Conservation (phyloP, 2,797 vertebrate species). For the Hypotaenidia philippensis region DNA sequence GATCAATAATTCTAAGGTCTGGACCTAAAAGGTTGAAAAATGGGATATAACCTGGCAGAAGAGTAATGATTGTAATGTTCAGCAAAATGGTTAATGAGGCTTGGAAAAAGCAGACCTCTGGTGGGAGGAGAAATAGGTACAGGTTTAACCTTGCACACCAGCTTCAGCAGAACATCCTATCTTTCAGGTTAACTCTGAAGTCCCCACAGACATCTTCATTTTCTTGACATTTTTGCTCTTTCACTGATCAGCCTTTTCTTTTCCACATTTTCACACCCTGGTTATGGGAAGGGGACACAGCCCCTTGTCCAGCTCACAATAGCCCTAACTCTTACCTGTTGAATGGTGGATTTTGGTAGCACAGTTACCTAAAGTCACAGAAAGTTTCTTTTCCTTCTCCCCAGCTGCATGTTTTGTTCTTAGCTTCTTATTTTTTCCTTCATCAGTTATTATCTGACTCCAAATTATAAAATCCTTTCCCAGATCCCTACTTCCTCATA, state of each 20-base stretch:
- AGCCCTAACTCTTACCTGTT: not conserved
- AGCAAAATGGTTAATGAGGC: constrained; percentile 69
- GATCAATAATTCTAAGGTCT: constrained; percentile 73
- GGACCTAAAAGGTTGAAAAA: constrained; percentile 72
- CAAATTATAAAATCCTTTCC: not conserved
- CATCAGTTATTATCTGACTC: not conserved
- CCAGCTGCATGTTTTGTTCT: not conserved
- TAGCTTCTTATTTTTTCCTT: not conserved
- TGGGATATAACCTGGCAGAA: constrained; percentile 58
- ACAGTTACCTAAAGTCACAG: not conserved
- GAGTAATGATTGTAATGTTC: constrained; percentile 70
- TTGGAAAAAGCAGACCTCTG: constrained; percentile 25
- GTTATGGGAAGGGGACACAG: not conserved
- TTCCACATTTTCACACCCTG: not conserved
- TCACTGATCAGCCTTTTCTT: not conserved
- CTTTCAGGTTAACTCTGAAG: not conserved
- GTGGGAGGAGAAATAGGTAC: not conserved
- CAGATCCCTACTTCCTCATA: not conserved
- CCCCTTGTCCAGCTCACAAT: not conserved
- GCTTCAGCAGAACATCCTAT: not conserved
- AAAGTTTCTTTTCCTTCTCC: not conserved
- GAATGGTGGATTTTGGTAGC: not conserved
- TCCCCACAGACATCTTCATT: not conserved
- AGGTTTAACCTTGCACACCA: constrained; percentile 9
- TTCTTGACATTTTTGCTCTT: not conserved